Evolutionary conservation across 2,797 vertebrate species (phyloP).

Genomic region (Crypturellus tataupa): DNA sequence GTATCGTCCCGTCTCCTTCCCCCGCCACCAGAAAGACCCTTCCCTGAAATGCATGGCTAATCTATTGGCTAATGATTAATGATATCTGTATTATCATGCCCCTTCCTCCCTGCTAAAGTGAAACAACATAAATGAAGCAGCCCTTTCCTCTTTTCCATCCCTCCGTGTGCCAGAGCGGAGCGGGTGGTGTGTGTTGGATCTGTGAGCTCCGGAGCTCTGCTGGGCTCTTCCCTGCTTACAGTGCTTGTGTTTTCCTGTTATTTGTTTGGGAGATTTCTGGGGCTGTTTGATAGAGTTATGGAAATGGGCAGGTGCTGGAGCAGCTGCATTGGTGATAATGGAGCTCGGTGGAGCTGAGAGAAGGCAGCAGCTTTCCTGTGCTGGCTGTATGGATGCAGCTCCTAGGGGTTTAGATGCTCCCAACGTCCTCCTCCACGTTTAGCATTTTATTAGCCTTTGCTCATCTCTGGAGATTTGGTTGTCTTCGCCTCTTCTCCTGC

Average conservation of each 20-base stretch:
- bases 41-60: constrained; percentile 54
- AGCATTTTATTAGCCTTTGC: background rate
- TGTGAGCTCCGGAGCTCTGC: background rate
- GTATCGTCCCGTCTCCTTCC: background rate
- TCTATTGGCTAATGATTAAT: constrained; percentile 69
- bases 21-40: background rate
- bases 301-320: background rate
- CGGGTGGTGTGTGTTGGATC: background rate
- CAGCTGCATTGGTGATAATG: background rate
- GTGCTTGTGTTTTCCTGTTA: background rate
- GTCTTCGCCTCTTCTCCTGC: background rate
- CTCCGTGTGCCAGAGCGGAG: background rate
- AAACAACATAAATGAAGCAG: constrained; percentile 33
- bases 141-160: background rate
- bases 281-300: background rate
- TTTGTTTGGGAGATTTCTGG: constrained; percentile 17
- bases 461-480: fast-evolving
- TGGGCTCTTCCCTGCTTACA: background rate
- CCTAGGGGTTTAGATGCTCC: background rate
- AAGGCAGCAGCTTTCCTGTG: background rate
- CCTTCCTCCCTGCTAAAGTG: constrained; percentile 39
- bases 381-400: background rate
- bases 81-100: constrained; percentile 1
- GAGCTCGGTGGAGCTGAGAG: background rate
- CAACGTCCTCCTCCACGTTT: background rate